Base-by-base conservation (phyloP, 2,797 vertebrate species). In the Telmatherina bonti region DNA sequence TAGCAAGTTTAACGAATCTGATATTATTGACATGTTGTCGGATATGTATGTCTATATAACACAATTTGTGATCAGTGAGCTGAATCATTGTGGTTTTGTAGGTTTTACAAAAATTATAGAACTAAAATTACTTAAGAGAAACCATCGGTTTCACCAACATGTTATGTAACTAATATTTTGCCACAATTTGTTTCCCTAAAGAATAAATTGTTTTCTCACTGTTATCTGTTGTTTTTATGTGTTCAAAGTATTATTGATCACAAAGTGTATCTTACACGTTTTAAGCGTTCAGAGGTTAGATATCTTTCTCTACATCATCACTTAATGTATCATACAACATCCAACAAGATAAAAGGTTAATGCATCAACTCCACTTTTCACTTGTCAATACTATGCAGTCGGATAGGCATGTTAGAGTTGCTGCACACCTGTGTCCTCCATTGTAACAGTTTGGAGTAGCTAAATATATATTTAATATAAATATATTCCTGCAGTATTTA, bases 171-270 rank as follows among this genome's bases (percentile, higher is more conserved):
- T 4, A 12, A 13, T 12, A 11, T 52, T 24, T 52, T 12, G 24
- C 49, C 12, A 5, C 8, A 52, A 24, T 26, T 26, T 52, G 49
- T 52, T 52, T 6, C 24, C 49, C 5, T 24, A 13, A 24, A 52
- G 24, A 26, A 52, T 13, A 52, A 26, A 24, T 12, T 13, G 47
- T 52, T 52, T 52, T 26, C 22, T 12, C 24, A 26, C 22, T n/a
- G 4, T 5, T 24, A 24, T 52, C 24, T 52, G 24, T 52, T 26
- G 49, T 15, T 26, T 52, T 22, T 62, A 27, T 74, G 26, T 62
- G 31, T 26, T 64, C 2, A 56, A 47, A 56, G 1, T 7, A 57
- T 49, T 81, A 82, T 81, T 79, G 71, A 86, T 82, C 56, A 26
- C 3, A 22, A n/a, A 49, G 22, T 47, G 33, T 20, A 13, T 41